Evolutionary conservation across 1,140 invertebrate genomes (phyloP), one percentile per base, ranked within the genome.

Genomic region (Mactra quadrangularis): DNA sequence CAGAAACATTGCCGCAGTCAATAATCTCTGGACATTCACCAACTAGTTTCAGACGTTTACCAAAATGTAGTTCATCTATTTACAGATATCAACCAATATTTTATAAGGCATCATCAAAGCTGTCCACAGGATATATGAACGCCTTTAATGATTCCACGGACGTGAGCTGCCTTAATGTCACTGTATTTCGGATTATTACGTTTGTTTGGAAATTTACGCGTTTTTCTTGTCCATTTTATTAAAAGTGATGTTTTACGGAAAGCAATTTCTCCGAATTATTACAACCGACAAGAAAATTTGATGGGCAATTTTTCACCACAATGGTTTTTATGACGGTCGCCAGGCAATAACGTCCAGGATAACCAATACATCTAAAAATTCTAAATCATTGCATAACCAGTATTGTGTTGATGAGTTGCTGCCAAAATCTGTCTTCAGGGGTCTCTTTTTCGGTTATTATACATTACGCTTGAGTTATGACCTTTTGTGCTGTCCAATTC

Each of bases 341-440:
- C 55, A 57, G 60, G 66, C 64, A 59, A 71, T 81, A 59, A 55
- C 57, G 68, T 52, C 41, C 66, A 25, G 35, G 19, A 64, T 7
- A 45, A 7, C 45, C 47, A 81, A 68, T 68, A 50, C 13, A 53
- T 81, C 64, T 66, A 31, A 29, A 55, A 50, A 41, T n/a, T 35
- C 62, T 81, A 81, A 81, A 81, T 81, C 77, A 81, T 81, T 81
- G 77, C 77, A 60, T 59, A 70, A 60, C 77, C n/a, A 71, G 68
- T 41, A 68, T 55, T 71, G 0, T 33, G 3, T 25, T 22, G 62
- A 81, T 41, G 53, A 47, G 50, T 68, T 68, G 72, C n/a, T 60
- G 57, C 31, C 53, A 57, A 45, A 75, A 75, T 75, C 57, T n/a
- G 55, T 75, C 53, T 55, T 38, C 72, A 7, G 29, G 57, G 31